Base-by-base conservation (phyloP, 1,140 invertebrate species). In the Achroia grisella region DNA sequence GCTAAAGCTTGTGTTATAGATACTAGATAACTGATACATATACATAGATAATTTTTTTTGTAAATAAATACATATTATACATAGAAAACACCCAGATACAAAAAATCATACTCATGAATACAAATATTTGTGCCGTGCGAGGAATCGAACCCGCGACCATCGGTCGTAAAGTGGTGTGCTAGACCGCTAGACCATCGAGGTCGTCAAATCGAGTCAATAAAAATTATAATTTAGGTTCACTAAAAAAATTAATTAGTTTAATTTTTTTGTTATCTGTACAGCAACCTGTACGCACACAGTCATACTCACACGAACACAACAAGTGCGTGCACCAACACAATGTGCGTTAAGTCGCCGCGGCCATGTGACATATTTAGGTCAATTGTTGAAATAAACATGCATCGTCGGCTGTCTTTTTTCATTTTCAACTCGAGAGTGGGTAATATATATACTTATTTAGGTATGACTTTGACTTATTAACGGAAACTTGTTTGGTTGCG, bases 351-450 rank as follows among this genome's bases (percentile, higher is more conserved):
- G 43, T 31, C 59, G 56, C 63, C 57, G 56, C 56, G 56, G 57
- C 67, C 71, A 69, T 64, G 65, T 64, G 65, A 48, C 55, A 64
- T 63, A 78, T 80, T 81, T 78, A 48, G 77, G 74, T 78, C 77
- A 76, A 71, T 73, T 68, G 68, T 63, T 67, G 54, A 71, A 72
- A 72, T 74, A 74, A 70, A 65, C 52, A 23, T 23, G 57, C 66
- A 69, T 59, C 56, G 65, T 40, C 54, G 47, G 29, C 32, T 35
- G 31, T 47, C 56, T 46, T 57, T 55, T 62, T 53, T 49, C 41
- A 48, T 35, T 33, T 47, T 36, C 51, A 61, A 58, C 44, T 40
- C 44, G 45, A 45, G 42, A 45, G 52, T 51, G 57, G 47, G 49
- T 37, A 39, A 35, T 30, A 10, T 12, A 17, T 46, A 37, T 48